Base-by-base conservation (phyloP, 2,797 vertebrate species). In the Staurois parvus region DNA sequence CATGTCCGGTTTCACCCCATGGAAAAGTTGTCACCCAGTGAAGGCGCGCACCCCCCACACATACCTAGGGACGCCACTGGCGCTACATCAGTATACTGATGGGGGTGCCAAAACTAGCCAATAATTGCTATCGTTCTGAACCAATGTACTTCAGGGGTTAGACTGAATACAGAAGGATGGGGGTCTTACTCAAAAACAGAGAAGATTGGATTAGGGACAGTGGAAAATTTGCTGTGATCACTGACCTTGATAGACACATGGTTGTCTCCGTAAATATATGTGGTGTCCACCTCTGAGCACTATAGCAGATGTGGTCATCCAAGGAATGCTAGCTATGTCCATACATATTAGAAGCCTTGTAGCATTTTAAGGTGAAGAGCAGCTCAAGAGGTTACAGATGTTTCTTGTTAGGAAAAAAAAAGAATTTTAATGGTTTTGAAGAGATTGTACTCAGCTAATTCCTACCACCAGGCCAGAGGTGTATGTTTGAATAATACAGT, bases 401-500 rank as follows among this genome's bases (percentile, higher is more conserved):
- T 79, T 85, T 79, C 48, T 72, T 48, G 76, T 84, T 77, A 79
- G 34, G 24, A 48, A 64, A 70, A 72, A 4, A 19, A 48, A 48
- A 48, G 13, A 59, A 32, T 56, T 83, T 68, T 79, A 80, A 85
- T 80, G 59, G 59, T 72, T 80, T 64, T 48, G 75, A 74, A 34
- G 77, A 75, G 72, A 80, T 80, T 74, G 56, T 64, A 40, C 77
- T 69, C 62, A 30, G 66, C n/a, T 21, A 80, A 85, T 85, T 85
- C 62, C 84, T 45, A 67, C 21, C 74, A 80, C 40, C 15, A 74
- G 40, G 77, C 56, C 28, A 34, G 42, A 85, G 84, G 76, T 79
- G 77, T 64, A 52, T 29, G 26, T 68, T 75, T 85, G 84, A 85
- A 80, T 80, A 85, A 74, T 75, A 85, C 21, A 17, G n/a, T 78